Conservation (phyloP, 1,140 invertebrate genomes). For the Aphelinus atriplicis region DNA sequence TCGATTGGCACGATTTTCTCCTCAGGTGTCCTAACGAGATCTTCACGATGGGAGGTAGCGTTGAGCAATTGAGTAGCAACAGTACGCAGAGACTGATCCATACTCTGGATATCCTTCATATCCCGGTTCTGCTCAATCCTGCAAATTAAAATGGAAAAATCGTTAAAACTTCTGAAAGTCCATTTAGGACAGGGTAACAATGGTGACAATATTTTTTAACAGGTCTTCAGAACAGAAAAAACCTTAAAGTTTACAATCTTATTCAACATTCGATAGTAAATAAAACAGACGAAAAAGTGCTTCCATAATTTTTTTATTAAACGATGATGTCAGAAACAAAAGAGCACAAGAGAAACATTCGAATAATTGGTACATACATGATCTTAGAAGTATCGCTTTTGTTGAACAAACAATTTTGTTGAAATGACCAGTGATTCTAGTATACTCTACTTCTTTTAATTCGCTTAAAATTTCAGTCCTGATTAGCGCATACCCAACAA, state of each 20-base stretch:
- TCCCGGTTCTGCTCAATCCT: slow-evolving; percentile 40
- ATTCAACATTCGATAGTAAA: too few species aligned
- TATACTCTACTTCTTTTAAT: too few species aligned
- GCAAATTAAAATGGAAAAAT: slow-evolving; percentile 34
- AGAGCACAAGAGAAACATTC: too few species aligned
- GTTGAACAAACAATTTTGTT: neutral
- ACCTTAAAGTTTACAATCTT: too few species aligned
- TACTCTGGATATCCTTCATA: slow-evolving; percentile 58
- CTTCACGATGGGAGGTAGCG: slow-evolving; percentile 42
- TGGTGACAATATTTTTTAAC: neutral
- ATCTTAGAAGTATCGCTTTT: neutral
- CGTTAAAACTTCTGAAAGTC: neutral
- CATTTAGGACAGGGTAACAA: neutral
- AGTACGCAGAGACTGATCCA: slow-evolving; percentile 60
- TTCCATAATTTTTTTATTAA: neutral
- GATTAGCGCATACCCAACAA: too few species aligned
- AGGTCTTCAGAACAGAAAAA: slow-evolving; percentile 23
- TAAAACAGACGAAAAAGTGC: too few species aligned
- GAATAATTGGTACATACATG: neutral
- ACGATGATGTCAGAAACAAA: neutral
- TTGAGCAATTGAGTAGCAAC: slow-evolving; percentile 62
- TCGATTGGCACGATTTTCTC: slow-evolving; percentile 35
- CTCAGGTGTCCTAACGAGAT: slow-evolving; percentile 35
- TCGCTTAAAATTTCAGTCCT: too few species aligned
- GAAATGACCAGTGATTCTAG: too few species aligned